Evolutionary conservation across 2,888 invertebrate species (phyloP).

Genomic region (Drosophila borborema): DNA sequence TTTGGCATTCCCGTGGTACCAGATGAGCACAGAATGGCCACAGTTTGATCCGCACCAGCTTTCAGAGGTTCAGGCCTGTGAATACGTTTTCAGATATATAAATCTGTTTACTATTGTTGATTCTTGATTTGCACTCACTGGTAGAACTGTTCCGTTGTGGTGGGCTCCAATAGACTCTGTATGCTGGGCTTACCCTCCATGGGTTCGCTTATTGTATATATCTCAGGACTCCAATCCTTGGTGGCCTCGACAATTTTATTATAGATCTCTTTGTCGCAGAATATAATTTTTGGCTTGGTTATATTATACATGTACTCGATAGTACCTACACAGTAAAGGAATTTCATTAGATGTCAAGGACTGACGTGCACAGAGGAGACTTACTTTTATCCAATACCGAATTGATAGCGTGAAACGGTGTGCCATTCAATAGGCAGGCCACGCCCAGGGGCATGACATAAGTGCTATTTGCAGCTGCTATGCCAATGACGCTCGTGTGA

Average conservation of each 20-base stretch:
- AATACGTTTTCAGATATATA: background rate
- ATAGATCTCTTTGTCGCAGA: conserved; percentile 62
- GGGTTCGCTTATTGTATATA: conserved; percentile 53
- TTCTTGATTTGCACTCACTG: conserved; percentile 36
- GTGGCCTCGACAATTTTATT: conserved; percentile 48
- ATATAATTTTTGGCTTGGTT: conserved; percentile 61
- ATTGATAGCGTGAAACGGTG: conserved; percentile 12
- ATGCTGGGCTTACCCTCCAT: conserved; percentile 53
- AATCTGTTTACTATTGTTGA: background rate
- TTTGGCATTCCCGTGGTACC: conserved; percentile 77
- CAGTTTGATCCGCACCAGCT: conserved; percentile 57
- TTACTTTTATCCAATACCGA: conserved; percentile 3
- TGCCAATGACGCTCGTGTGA: conserved; percentile 68
- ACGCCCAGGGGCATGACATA: conserved; percentile 9
- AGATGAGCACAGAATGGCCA: conserved; percentile 72
- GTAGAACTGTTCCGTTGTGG: conserved; percentile 52
- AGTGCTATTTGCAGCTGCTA: conserved; percentile 46
- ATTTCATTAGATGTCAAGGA: background rate
- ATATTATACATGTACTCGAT: conserved; percentile 47
- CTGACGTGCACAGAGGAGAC: background rate
- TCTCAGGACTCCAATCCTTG: conserved; percentile 46
- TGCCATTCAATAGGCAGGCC: conserved; percentile 2
- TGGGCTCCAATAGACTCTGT: conserved; percentile 47
- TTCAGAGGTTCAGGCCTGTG: conserved; percentile 48
- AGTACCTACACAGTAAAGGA: conserved; percentile 28